These are phyloP conservation scores for Brachycybe producta DNA, from an alignment of 2,888 invertebrate genomes.

Conservation along the genomic window DNA sequence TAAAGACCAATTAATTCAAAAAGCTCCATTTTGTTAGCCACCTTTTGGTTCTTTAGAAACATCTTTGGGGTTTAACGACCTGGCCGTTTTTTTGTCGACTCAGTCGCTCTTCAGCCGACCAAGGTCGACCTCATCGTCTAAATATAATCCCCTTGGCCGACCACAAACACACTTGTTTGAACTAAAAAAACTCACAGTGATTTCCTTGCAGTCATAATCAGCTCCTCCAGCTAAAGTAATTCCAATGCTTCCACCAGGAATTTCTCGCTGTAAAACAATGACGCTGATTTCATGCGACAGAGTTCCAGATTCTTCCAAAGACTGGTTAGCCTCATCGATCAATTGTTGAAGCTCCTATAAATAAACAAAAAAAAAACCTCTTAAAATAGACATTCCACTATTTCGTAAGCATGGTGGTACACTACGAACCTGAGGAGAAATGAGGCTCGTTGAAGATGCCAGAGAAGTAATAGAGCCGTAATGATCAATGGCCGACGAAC, in stretches of 20 bases:
- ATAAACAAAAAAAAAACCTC: background rate
- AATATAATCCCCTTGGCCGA: too few relatives aligned
- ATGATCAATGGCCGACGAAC: slow-evolving; percentile 30
- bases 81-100: too few relatives aligned
- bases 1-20: too few relatives aligned
- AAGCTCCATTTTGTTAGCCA: too few relatives aligned
- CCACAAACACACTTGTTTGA: too few relatives aligned
- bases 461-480: slow-evolving; percentile 45
- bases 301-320: slow-evolving; percentile 43
- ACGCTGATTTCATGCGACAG: slow-evolving; percentile 45
- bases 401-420: background rate
- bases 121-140: too few relatives aligned
- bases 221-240: slow-evolving; percentile 77
- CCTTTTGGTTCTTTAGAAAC: too few relatives aligned
- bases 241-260: slow-evolving; percentile 61
- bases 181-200: slow-evolving; percentile 53
- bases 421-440: slow-evolving; percentile 40
- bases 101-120: too few relatives aligned
- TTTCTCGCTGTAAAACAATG: slow-evolving; percentile 52
- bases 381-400: background rate
- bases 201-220: slow-evolving; percentile 83
- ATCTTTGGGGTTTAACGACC: too few relatives aligned
- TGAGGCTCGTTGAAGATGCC: slow-evolving; percentile 44
- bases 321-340: slow-evolving; percentile 52
- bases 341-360: slow-evolving; percentile 46